Evolutionary conservation across 1,140 invertebrate species (phyloP).

Genomic region (Pemphigus obesinymphae): DNA sequence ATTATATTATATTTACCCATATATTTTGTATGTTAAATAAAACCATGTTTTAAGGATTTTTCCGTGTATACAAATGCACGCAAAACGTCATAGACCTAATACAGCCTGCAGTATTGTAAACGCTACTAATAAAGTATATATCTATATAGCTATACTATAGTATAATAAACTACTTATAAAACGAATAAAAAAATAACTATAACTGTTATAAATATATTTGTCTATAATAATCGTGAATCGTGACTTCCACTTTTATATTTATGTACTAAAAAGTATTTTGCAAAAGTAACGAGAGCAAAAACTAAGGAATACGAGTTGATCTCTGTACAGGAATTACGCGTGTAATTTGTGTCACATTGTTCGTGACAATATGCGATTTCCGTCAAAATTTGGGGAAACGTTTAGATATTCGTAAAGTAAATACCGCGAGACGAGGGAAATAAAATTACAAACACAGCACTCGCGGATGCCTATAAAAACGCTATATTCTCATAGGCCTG

Average conservation of each 20-base stretch:
- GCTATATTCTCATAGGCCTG: no score
- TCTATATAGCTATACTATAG: neutral
- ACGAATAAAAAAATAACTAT: neutral
- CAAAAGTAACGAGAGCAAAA: neutral
- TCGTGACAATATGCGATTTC: slow-evolving; percentile 16
- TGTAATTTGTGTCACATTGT: slow-evolving; percentile 32
- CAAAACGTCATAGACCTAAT: no score
- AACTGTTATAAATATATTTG: neutral
- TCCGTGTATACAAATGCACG: neutral
- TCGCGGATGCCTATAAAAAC: neutral
- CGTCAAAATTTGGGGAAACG: neutral
- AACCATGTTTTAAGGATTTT: no score
- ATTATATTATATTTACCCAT: no score
- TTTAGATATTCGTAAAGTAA: neutral
- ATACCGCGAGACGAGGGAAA: neutral
- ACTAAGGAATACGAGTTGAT: neutral
- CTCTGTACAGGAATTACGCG: neutral
- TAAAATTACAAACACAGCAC: neutral
- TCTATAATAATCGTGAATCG: neutral
- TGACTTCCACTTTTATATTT: no score
- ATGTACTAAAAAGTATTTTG: neutral
- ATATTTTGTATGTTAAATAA: no score
- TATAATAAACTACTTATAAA: neutral
- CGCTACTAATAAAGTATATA: no score
- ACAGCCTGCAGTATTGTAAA: no score